phyloP scores from a whole-genome alignment of 2,797 vertebrate genomes.

The Anguilla anguilla region DNA sequence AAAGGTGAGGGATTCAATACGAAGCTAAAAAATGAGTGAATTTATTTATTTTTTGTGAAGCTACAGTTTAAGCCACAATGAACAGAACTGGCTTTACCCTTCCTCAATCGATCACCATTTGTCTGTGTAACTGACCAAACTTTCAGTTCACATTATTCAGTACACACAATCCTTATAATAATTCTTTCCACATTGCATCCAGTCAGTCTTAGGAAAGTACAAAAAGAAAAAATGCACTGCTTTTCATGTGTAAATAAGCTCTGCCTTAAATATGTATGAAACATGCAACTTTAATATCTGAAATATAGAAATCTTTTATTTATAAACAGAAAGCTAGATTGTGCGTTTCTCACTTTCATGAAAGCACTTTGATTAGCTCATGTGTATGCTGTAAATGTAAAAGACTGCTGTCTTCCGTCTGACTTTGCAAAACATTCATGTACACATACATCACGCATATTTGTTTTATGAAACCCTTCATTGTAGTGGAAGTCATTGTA shows the following conservation, averaged over 20 bases:
- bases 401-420: background rate
- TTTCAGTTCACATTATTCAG: slow-evolving; percentile 42
- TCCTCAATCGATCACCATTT: slow-evolving; percentile 5
- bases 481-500: background rate
- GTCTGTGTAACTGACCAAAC: slow-evolving; percentile 24
- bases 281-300: slow-evolving; percentile 51
- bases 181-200: slow-evolving; percentile 40
- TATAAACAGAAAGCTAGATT: slow-evolving; percentile 50
- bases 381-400: background rate
- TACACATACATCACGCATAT: background rate
- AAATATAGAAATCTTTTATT: slow-evolving; percentile 55
- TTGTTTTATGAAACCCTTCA: background rate
- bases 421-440: background rate
- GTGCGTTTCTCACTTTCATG: background rate
- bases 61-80: slow-evolving; percentile 1
- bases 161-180: slow-evolving; percentile 30
- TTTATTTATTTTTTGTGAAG: slow-evolving; percentile 36
- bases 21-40: slow-evolving; percentile 49
- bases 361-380: background rate
- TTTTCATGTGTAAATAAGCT: slow-evolving; percentile 44
- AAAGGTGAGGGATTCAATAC: slow-evolving; percentile 38
- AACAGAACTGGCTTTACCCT: slow-evolving; percentile 40
- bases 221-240: slow-evolving; percentile 4
- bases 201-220: slow-evolving; percentile 12
- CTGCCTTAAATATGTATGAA: slow-evolving; percentile 57